Base-by-base conservation (phyloP, 2,888 invertebrate genomes). In the Melolontha melolontha region DNA sequence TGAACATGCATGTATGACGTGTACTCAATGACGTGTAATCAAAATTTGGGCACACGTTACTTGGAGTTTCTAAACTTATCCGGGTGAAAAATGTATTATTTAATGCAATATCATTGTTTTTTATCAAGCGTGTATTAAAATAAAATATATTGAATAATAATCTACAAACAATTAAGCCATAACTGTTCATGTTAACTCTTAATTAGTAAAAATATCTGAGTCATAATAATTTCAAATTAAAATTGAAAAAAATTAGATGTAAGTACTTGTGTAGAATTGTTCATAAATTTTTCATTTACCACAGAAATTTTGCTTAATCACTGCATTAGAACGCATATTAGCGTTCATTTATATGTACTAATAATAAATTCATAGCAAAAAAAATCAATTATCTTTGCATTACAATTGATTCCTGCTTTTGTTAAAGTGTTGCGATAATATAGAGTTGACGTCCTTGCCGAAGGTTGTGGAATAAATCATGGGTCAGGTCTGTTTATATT, bases 391-490 rank as follows among this genome's bases (percentile, higher is more conserved):
- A 47, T 11, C 10, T 44, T 66, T 55, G 66, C 17, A 40, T 66
- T 50, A 66, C 55, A 66, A 57, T 55, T 57, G 14, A 57, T 50
- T 34, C 66, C 17, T 57, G 49, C 41, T 57, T 34, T 10, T 39
- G 16, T 27, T 64, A 29, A 50, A 12, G 29, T 50, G 39, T 66
- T 66, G 40, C 57, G 39, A 22, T 50, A 49, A 66, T 50, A 55
- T 17, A 42, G 50, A 66, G 40, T 54, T 66, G 65, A 51, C 70
- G 70, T 64, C 72, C 72, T 72, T 72, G 70, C 49, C 49, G 66
- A 71, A 71, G 69, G 69, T 66, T 66, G 68, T 47, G 40, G 64
- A 44, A 69, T 70, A 68, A 71, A 70, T 66, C 67, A 72, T 54
- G 67, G 63, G 66, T 67, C 71, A 69, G 71, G 69, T 71, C 69